Conservation (phyloP, 1,140 invertebrate genomes). For the Gryllus bimaculatus region DNA sequence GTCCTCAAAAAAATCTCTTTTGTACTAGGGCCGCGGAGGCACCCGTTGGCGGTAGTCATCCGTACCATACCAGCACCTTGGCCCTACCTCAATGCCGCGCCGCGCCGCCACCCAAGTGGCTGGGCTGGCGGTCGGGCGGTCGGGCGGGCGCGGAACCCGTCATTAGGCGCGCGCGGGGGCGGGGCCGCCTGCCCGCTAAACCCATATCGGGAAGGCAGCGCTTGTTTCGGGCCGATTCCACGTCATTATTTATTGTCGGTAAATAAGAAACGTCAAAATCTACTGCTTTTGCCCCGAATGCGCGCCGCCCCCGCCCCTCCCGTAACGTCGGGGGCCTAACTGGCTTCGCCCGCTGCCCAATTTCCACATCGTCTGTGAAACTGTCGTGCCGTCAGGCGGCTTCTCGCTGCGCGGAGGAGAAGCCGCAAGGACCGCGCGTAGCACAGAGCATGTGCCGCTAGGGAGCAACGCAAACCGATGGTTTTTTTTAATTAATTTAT, state of each 20-base stretch:
- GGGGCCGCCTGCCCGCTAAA: background rate
- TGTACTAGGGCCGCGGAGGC: too few relatives aligned
- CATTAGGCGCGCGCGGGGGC: background rate
- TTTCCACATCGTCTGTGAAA: background rate
- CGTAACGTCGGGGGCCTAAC: background rate
- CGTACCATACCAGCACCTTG: too few relatives aligned
- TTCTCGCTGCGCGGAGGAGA: too few relatives aligned
- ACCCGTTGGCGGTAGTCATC: too few relatives aligned
- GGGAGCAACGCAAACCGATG: too few relatives aligned
- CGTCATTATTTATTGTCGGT: constrained; percentile 4
- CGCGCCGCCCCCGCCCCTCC: too few relatives aligned
- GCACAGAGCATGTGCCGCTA: too few relatives aligned
- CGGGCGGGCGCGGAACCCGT: background rate
- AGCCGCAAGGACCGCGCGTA: too few relatives aligned
- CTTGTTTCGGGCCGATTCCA: background rate
- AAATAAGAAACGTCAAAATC: constrained; percentile 5
- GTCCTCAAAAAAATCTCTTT: too few relatives aligned
- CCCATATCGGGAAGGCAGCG: background rate
- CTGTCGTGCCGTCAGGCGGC: background rate
- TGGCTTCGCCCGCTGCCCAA: background rate
- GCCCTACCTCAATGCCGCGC: too few relatives aligned
- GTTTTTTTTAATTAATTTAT: too few relatives aligned
- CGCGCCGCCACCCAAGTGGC: background rate
- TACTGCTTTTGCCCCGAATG: background rate
- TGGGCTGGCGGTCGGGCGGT: too few relatives aligned